phyloP scores from a whole-genome alignment of 2,888 invertebrate species.

The Gandaritis pyraliata region DNA sequence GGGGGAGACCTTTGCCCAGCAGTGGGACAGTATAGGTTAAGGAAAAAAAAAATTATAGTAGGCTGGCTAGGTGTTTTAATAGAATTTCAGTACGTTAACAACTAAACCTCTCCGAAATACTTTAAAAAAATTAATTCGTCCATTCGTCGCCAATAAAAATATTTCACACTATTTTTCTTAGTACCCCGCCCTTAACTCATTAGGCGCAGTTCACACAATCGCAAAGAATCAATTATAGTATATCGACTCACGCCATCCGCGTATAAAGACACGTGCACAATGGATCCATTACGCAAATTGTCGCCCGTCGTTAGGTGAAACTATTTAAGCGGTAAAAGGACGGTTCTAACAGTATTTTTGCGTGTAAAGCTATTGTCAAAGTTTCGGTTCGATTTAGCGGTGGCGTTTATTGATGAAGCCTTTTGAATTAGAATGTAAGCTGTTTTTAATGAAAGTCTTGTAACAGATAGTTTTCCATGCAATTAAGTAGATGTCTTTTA shows the following conservation, averaged over 20 bases:
- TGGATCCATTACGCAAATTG: conserved; percentile 81
- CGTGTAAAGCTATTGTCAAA: conserved; percentile 65
- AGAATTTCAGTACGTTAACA: too few relatives aligned
- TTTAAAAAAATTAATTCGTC: too few relatives aligned
- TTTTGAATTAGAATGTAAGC: conserved; percentile 23
- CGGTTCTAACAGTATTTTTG: conserved; percentile 72
- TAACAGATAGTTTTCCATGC: neutral
- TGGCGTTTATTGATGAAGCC: conserved; percentile 46
- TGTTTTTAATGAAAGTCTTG: conserved; percentile 39
- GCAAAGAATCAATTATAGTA: conserved; percentile 63
- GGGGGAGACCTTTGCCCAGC: too few relatives aligned
- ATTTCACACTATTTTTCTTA: neutral
- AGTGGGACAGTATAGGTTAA: too few relatives aligned
- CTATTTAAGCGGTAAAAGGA: conserved; percentile 39
- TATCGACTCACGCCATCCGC: conserved; percentile 71
- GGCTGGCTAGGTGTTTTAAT: too few relatives aligned
- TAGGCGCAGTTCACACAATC: conserved; percentile 61
- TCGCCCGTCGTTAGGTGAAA: conserved; percentile 62
- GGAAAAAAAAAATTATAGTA: too few relatives aligned
- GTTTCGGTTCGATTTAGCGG: conserved; percentile 49
- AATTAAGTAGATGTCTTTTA: too few relatives aligned
- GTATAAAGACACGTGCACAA: conserved; percentile 74
- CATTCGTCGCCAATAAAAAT: neutral
- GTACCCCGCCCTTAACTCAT: conserved; percentile 53
- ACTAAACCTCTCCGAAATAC: too few relatives aligned